Base-by-base conservation (phyloP, 2,888 invertebrate genomes). In the Orthosia incerta region DNA sequence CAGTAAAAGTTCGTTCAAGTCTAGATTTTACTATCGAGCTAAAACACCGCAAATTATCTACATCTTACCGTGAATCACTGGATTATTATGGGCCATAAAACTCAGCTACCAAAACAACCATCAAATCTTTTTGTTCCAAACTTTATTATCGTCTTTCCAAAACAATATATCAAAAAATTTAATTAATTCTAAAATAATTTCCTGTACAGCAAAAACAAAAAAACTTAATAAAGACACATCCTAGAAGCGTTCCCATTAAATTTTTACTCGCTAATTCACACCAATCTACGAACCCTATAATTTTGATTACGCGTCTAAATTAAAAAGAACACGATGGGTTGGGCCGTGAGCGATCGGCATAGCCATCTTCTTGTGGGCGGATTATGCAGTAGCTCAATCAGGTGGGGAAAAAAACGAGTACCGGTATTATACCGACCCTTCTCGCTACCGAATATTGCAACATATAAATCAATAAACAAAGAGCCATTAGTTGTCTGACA, bases 391-490 rank as follows among this genome's bases (percentile, higher is more conserved):
- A 93, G 94, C 94, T 93, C 92, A 93, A 94, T 94, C 92, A 93
- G 89, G 85, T 72, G 63, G 79, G 65, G 77, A 91, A 95, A 94
- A 94, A 94, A 84, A 86, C 74, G 86, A 88, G 87, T 86, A 83
- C 84, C 87, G 87, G 92, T 93, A 91, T 91, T 91, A 92, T 89
- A 89, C 88, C 93, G 93, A 93, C 91, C 86, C 93, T 93, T 89
- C 92, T 87, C 89, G 95, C 96, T 96, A 95, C 95, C 94, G 95
- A 95, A 95, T 95, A 95, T 95, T 95, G 93, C 93, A 89, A 91
- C 90, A 91, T 92, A 95, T 95, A 95, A 95, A 95, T 96, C 95
- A 95, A 95, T 95, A 95, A 94, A 95, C 95, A 95, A 95, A 95
- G 95, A 95, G 86, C 94, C 95, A 95, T 95, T 95, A 95, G 94